These are phyloP conservation scores for Macrostomum cliftonense DNA, from an alignment of 2,888 invertebrate species.

Conservation along the genomic window DNA sequence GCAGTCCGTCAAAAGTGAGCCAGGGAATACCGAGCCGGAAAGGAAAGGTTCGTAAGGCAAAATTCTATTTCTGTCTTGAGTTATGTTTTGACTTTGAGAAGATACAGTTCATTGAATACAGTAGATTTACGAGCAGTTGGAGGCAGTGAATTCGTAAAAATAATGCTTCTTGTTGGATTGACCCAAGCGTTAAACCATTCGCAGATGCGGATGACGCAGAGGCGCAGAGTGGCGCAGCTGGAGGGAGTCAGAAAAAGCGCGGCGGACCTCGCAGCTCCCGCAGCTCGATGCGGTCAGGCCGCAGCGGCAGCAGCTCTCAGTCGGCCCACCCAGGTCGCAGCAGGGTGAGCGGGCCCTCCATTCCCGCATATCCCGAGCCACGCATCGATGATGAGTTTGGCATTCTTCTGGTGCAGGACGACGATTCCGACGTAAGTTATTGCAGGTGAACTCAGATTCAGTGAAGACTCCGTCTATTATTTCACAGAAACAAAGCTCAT, in stretches of 20 bases:
- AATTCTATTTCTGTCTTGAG: too few species aligned
- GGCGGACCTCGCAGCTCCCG: background rate
- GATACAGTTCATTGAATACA: too few species aligned
- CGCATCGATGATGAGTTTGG: constrained; percentile 11
- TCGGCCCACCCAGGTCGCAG: background rate
- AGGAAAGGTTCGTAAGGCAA: too few species aligned
- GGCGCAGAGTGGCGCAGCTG: background rate
- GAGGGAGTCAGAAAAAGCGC: background rate
- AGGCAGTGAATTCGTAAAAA: too few species aligned
- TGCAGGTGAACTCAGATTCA: too few species aligned
- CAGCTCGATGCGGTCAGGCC: background rate
- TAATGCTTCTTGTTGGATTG: background rate
- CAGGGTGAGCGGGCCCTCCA: background rate
- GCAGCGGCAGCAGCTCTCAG: background rate
- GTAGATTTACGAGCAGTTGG: too few species aligned
- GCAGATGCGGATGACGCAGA: background rate
- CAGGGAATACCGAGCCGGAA: too few species aligned
- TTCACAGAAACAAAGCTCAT: too few species aligned
- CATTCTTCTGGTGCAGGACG: constrained; percentile 6
- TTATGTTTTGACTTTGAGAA: too few species aligned
- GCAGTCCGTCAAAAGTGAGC: background rate
- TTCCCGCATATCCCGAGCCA: constrained; percentile 5
- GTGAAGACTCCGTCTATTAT: too few species aligned
- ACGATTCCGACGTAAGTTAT: constrained; percentile 5
- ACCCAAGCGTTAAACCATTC: too few species aligned